Evolutionary conservation across 1,140 invertebrate species (phyloP).

Genomic region (Holcopasites calliopsidis): DNA sequence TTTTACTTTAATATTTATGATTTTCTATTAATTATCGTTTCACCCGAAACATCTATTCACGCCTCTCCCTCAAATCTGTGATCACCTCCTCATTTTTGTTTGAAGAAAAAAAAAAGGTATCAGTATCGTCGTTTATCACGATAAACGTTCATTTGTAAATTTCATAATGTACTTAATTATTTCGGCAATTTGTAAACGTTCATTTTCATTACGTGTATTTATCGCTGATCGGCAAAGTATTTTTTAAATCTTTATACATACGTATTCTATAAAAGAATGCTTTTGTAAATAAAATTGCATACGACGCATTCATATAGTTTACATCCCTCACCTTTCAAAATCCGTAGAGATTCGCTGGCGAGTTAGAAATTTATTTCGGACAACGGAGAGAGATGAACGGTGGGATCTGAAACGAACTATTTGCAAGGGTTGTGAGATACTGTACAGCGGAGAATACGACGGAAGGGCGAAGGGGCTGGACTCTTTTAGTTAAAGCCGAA

Average conservation of each 20-base stretch:
- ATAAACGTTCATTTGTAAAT: neutral
- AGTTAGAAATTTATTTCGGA: neutral
- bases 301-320: no score
- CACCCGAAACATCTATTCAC: neutral
- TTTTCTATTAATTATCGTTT: neutral
- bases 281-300: slow-evolving; percentile 15
- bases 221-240: slow-evolving; percentile 4
- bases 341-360: neutral
- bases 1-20: slow-evolving; percentile 22
- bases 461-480: slow-evolving; percentile 41
- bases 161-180: slow-evolving; percentile 19
- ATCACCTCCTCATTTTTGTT: neutral
- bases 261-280: neutral
- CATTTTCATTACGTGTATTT: neutral
- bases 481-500: slow-evolving; percentile 71
- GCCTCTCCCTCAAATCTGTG: neutral
- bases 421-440: no score
- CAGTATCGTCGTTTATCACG: neutral
- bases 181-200: neutral
- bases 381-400: neutral
- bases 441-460: neutral
- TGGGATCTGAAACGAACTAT: neutral
- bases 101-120: no score
- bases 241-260: neutral
- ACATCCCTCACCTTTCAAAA: neutral